Evolutionary conservation across 2,113 vertebrate genomes (phyloP), one percentile per base, ranked within the genome.

Genomic region (Siphamia tubifer): DNA sequence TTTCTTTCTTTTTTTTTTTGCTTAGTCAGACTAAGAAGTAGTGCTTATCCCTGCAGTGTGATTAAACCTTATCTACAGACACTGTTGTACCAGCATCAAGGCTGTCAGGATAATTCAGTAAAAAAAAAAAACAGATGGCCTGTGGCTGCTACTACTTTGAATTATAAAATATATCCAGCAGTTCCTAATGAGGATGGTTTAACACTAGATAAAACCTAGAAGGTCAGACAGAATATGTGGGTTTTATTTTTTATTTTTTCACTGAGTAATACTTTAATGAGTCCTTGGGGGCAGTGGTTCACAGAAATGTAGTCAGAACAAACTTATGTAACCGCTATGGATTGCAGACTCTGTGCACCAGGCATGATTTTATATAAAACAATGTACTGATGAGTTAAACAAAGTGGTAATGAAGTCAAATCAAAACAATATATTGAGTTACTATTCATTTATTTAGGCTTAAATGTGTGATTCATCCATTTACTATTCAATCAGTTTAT

Each of bases 11-110:
- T n/a, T n/a, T n/a, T n/a, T n/a, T n/a, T n/a, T n/a, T n/a, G 45
- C 63, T 62, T 56, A 23, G 49, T 61, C 42, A 43, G 25, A 35
- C 23, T 49, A 39, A 56, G 57, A 67, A 56, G 42, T 43, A 42
- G 28, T 58, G 30, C 13, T 60, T 68, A 77, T 65, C 34, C 31
- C 53, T 19, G 47, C 44, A 23, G 28, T 60, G 30, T 69, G 43
- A 82, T 72, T 70, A 54, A 65, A 67, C 28, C 42, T 36, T 39
- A 42, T 56, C 56, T 58, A 35, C 34, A 54, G 70, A 52, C 73
- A 20, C 43, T 66, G 17, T 15, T 6, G 31, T 24, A 31, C 20
- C 54, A 39, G 25, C 20, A n/a, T 65, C 24, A 15, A 68, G 43
- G 30, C 19, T 45, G 54, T 40, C 36, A 45, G 43, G 42, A 31